Percentiles rank a stretch among this genome's conserved stretches.
Evolutionary conservation across 2,113 vertebrate genomes (phyloP).

Genomic region (Phaethon lepturus): DNA sequence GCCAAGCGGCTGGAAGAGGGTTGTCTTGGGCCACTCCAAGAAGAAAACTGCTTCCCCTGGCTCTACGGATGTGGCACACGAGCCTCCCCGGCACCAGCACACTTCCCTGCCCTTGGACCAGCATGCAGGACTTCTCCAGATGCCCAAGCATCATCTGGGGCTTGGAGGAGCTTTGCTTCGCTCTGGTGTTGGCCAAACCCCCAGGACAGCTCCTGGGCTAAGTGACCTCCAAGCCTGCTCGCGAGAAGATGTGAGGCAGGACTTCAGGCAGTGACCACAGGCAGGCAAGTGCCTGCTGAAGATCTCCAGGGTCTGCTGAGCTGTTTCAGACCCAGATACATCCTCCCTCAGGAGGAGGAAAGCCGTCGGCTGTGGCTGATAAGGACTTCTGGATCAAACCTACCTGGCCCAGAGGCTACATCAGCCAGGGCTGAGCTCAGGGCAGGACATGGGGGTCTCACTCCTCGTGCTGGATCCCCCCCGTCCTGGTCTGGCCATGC

Average conservation of each 20-base stretch:
- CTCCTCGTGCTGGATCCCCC: background rate
- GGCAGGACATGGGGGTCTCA: background rate
- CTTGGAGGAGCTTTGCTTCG: background rate
- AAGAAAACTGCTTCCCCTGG: rapidly evolving
- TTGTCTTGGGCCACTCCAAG: background rate
- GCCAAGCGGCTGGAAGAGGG: background rate
- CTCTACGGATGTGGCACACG: rapidly evolving
- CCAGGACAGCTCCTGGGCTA: background rate
- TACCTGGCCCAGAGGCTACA: background rate
- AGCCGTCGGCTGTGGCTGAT: rapidly evolving
- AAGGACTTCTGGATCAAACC: rapidly evolving
- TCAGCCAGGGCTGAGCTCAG: background rate
- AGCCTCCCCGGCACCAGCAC: rapidly evolving
- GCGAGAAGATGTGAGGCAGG: rapidly evolving
- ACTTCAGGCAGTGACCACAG: rapidly evolving
- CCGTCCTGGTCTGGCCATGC: rapidly evolving
- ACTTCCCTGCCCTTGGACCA: background rate
- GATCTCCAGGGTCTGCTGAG: background rate
- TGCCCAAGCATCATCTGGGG: too few relatives aligned
- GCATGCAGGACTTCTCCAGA: rapidly evolving
- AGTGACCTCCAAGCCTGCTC: background rate
- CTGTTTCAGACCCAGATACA: rapidly evolving
- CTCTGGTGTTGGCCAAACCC: rapidly evolving
- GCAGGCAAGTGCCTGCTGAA: background rate
- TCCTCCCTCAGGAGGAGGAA: background rate